Conservation (phyloP, 2,113 vertebrate species). For the Tachycineta bicolor region DNA sequence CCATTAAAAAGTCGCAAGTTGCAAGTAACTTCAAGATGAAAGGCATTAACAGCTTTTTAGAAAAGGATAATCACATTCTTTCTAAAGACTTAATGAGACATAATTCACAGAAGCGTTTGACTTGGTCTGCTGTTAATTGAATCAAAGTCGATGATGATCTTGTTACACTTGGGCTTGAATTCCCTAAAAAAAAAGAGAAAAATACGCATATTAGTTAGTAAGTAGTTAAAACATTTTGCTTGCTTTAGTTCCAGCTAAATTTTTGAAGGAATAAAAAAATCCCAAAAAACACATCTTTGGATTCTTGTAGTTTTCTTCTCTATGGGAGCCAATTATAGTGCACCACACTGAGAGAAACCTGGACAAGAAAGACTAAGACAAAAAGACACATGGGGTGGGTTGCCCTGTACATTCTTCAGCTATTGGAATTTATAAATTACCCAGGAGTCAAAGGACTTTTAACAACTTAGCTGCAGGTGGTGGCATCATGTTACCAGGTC, state of each 20-base stretch:
- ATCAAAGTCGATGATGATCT: slow-evolving; percentile 87
- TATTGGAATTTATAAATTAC: slow-evolving; percentile 71
- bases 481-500: slow-evolving; percentile 25
- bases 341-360: slow-evolving; percentile 65
- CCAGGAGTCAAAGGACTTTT: slow-evolving; percentile 69
- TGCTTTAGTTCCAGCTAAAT: slow-evolving; percentile 62
- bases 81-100: slow-evolving; percentile 54
- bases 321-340: slow-evolving; percentile 77
- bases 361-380: slow-evolving; percentile 70
- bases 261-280: slow-evolving; percentile 33
- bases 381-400: slow-evolving; percentile 61
- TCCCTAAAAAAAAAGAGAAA: slow-evolving; percentile 69
- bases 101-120: slow-evolving; percentile 72
- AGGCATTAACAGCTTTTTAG: slow-evolving; percentile 65
- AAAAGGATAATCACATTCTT: slow-evolving; percentile 62
- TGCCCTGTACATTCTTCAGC: slow-evolving; percentile 37
- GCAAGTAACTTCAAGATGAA: slow-evolving; percentile 70
- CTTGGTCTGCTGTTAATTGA: slow-evolving; percentile 78
- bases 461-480: slow-evolving; percentile 62
- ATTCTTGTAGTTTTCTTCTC: slow-evolving; percentile 66
- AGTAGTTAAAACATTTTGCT: slow-evolving; percentile 67
- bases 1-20: slow-evolving; percentile 66
- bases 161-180: slow-evolving; percentile 82
- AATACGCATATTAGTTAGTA: slow-evolving; percentile 15
- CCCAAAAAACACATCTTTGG: slow-evolving; percentile 3